Conservation (phyloP, 2,797 vertebrate species). For the Coendou prehensilis region DNA sequence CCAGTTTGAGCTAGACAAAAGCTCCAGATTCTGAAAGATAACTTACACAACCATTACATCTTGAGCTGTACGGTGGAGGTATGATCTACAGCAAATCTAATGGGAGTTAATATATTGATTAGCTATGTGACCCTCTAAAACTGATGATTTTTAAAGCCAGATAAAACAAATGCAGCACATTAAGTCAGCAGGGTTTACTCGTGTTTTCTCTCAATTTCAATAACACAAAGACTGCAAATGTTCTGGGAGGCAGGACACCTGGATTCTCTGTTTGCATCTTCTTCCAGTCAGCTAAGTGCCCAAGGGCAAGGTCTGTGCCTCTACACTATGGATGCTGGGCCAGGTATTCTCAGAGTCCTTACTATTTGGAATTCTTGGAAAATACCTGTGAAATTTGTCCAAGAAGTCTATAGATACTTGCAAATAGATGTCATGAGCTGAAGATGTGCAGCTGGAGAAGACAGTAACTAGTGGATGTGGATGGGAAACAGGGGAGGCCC, state of each 20-base stretch:
- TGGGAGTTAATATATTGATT: neutral
- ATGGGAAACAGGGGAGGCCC: neutral
- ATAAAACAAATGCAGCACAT: neutral
- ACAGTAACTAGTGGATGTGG: neutral
- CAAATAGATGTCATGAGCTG: neutral
- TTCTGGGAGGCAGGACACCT: fast-evolving
- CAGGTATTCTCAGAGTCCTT: neutral
- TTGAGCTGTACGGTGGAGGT: fast-evolving
- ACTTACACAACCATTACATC: neutral
- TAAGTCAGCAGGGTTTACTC: neutral
- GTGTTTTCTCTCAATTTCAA: neutral
- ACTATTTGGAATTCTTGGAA: neutral
- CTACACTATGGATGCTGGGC: neutral
- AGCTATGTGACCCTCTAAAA: neutral
- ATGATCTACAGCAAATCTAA: neutral
- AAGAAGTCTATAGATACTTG: neutral
- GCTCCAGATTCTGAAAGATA: neutral
- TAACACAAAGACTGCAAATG: too few species aligned
- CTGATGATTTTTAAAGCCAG: neutral
- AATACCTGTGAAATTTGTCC: neutral
- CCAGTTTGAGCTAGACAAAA: neutral
- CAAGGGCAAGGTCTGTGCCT: fast-evolving
- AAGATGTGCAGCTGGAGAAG: neutral
- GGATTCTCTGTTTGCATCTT: neutral
- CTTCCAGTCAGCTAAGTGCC: neutral